Evolutionary conservation across 2,113 vertebrate genomes (phyloP).

Genomic region (Hippolais icterina): DNA sequence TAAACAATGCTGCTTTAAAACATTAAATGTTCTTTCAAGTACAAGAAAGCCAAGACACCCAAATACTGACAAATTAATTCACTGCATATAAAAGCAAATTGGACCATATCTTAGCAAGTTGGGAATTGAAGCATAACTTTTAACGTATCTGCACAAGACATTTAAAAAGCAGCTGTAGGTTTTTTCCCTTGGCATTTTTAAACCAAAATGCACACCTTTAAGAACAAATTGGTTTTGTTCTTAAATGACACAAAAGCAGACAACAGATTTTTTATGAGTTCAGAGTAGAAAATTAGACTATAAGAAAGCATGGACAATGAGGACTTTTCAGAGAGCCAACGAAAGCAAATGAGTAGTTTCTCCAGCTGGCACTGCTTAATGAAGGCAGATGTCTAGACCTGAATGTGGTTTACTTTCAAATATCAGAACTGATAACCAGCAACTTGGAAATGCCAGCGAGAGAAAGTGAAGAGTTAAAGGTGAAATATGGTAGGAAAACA

Average conservation of each 20-base stretch:
- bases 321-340: background rate
- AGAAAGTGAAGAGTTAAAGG: conserved; percentile 43
- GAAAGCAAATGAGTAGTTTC: conserved; percentile 41
- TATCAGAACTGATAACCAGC: background rate
- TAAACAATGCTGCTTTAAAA: conserved; percentile 36
- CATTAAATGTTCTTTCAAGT: background rate
- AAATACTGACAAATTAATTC: background rate
- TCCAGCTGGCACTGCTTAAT: conserved; percentile 57
- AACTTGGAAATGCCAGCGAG: conserved; percentile 61
- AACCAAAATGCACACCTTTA: conserved; percentile 16
- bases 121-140: background rate
- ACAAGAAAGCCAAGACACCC: conserved; percentile 34
- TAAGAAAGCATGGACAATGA: conserved; percentile 25
- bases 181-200: background rate
- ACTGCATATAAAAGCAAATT: background rate
- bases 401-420: background rate
- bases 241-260: conserved; percentile 34
- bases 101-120: background rate
- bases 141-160: background rate
- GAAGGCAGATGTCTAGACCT: background rate
- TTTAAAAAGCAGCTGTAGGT: background rate
- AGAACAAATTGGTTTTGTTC: conserved; percentile 45
- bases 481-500: conserved; percentile 44
- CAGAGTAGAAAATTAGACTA: background rate
- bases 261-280: background rate